Evolutionary conservation across 2,888 invertebrate genomes (phyloP), one percentile per base, ranked within the genome.

Genomic region (Eulithis testata): DNA sequence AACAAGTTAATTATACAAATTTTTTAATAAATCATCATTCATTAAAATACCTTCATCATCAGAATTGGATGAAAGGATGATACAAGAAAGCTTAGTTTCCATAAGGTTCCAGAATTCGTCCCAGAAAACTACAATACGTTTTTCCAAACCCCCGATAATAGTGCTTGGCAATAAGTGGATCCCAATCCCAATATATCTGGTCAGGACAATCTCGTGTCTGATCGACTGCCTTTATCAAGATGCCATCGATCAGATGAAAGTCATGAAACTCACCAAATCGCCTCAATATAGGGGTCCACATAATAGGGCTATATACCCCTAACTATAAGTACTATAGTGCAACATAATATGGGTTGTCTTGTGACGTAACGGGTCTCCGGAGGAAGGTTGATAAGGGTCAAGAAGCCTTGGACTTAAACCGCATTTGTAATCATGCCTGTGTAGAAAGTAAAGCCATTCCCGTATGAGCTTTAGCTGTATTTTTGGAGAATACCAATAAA

Each of bases 341-440:
- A 37, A 59, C 14, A 60, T 56, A 57, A 49, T 60, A 54, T 21
- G 50, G 62, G 59, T 27, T 60, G 40, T 40, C 40, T 40, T 40
- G 64, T 58, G 68, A 60, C 65, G 64, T 59, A 64, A 64, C 61
- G 31, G 31, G 40, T 37, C 68, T 61, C 62, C 56, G 62, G 65
- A 58, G 60, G 60, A 59, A 58, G 63, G 69, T 63, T 69, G 69
- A 69, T 66, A 66, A 63, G 69, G 69, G 69, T 69, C 66, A 69
- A 69, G 69, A 58, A 63, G 69, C 69, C 60, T 60, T 49, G 21
- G 21, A 9, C 21, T 21, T 21, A 11, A 21, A 21, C 49, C 49
- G 14, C 11, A 49, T 49, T 9, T 49, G 21, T 11, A 49, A 21
- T 21, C 47, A 47, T 14, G 47, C 47, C 14, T 47, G 12, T 47